Evolutionary conservation across 1,140 invertebrate genomes (phyloP), one percentile per base, ranked within the genome.

Genomic region (Scaptomyza hsui): DNA sequence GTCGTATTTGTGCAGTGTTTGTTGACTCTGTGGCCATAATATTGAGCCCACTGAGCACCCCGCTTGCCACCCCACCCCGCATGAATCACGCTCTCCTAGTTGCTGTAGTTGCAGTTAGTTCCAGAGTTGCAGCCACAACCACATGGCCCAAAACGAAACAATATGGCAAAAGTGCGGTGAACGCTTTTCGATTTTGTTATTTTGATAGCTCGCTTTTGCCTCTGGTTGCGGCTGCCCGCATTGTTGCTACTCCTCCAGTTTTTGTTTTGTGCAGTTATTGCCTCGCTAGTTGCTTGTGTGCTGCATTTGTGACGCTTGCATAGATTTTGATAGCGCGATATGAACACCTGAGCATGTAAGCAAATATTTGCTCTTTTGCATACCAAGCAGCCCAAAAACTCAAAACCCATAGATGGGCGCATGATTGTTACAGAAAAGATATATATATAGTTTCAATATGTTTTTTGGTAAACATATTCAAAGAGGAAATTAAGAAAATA

Each of bases 151-250:
- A 51, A 72, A 68, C 70, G 68, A 56, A 69, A 68, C 64, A 64
- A 75, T 65, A 71, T 70, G 57, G 55, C 49, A 75, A 68, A 75
- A 78, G 73, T 75, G 82, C 61, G 65, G 72, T 64, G 55, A 65
- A 59, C 44, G 68, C 53, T 62, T 72, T 73, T 73, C 57, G 47
- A 77, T 80, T 70, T 64, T 71, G 70, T 88, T 81, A 78, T 88
- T 86, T 82, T 65, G 75, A 77, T 74, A 78, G 78, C 64, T 56
- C 35, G 19, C 51, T 65, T 29, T 65, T 57, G 62, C 45, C 61
- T 56, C 35, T 49, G 52, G 45, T 56, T 71, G 60, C 9, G 52
- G 61, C 64, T 41, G 35, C 63, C 63, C 55, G 45, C 63, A 59
- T 59, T 56, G 68, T 69, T 62, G 57, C 15, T 53, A 39, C 3